phyloP scores from a whole-genome alignment of 2,113 vertebrate species.

The Haemorhous mexicanus region DNA sequence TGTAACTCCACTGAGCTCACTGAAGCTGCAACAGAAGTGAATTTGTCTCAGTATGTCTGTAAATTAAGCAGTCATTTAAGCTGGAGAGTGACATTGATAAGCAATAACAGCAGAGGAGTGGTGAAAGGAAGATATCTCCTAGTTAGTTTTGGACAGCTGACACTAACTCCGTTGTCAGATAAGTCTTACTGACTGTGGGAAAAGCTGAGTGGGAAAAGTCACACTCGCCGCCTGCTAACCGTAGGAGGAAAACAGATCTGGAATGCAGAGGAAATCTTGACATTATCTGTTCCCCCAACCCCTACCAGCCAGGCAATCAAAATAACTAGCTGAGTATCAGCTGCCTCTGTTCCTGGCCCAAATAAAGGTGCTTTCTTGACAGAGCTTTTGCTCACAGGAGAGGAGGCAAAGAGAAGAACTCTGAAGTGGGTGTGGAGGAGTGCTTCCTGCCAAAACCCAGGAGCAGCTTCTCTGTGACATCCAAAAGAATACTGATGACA shows the following conservation, averaged over 20 bases:
- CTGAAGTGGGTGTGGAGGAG: not conserved
- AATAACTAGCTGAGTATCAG: slow-evolving; percentile 34
- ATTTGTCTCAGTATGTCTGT: slow-evolving; percentile 38
- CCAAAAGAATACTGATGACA: not conserved
- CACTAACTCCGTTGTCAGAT: slow-evolving; percentile 58
- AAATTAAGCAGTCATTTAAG: slow-evolving; percentile 53
- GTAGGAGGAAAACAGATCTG: slow-evolving; percentile 54
- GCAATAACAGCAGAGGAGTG: slow-evolving; percentile 38
- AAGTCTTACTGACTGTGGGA: slow-evolving; percentile 58
- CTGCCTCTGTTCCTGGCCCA: slow-evolving; percentile 31
- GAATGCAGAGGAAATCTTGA: slow-evolving; percentile 51
- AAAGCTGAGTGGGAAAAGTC: slow-evolving; percentile 60
- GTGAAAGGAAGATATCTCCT: slow-evolving; percentile 68
- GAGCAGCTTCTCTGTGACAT: slow-evolving; percentile 1
- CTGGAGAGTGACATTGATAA: slow-evolving; percentile 58
- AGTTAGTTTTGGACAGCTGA: slow-evolving; percentile 68
- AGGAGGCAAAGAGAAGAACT: not conserved
- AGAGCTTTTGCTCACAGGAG: not conserved
- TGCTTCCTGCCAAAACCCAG: slow-evolving; percentile 13
- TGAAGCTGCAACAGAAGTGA: slow-evolving; percentile 11
- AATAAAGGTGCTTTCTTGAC: slow-evolving; percentile 9
- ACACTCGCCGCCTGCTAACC: slow-evolving; percentile 10
- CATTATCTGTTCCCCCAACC: slow-evolving; percentile 38
- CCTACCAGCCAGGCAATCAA: slow-evolving; percentile 17
- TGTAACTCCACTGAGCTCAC: not conserved